Conservation (phyloP, 2,797 vertebrate species). For the Todus mexicanus region DNA sequence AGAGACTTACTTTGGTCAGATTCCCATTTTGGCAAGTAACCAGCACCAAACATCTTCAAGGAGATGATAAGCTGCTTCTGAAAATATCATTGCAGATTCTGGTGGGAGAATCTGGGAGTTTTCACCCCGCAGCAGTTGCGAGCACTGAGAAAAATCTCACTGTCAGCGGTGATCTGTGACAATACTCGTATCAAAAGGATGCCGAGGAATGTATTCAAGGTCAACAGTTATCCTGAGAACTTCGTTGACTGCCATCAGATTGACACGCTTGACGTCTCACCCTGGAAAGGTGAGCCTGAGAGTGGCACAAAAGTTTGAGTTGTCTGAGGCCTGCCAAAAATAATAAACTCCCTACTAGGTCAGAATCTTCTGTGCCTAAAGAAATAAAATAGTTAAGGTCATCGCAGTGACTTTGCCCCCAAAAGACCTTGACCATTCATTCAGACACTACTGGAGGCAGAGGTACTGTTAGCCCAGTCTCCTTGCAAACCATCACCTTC, state of each 20-base stretch:
- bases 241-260: slow-evolving; percentile 33
- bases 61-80: not conserved
- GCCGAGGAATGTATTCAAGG: slow-evolving; percentile 73
- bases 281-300: slow-evolving; percentile 5
- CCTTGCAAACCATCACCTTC: not conserved
- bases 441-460: not conserved
- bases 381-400: not conserved
- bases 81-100: slow-evolving; percentile 78
- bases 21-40: not conserved
- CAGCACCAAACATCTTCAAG: not conserved
- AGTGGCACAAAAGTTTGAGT: not conserved
- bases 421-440: not conserved
- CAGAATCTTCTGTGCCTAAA: not conserved
- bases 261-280: not conserved
- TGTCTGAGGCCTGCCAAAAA: not conserved
- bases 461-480: not conserved
- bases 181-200: slow-evolving; percentile 82
- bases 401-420: not conserved
- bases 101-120: slow-evolving; percentile 81
- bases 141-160: slow-evolving; percentile 58
- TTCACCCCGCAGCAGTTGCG: slow-evolving; percentile 77
- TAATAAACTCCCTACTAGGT: not conserved
- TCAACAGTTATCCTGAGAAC: slow-evolving; percentile 3
- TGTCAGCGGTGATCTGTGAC: slow-evolving; percentile 84
- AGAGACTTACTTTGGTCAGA: not conserved